phyloP scores from a whole-genome alignment of 2,113 vertebrate genomes.

The Centropristis striata region DNA sequence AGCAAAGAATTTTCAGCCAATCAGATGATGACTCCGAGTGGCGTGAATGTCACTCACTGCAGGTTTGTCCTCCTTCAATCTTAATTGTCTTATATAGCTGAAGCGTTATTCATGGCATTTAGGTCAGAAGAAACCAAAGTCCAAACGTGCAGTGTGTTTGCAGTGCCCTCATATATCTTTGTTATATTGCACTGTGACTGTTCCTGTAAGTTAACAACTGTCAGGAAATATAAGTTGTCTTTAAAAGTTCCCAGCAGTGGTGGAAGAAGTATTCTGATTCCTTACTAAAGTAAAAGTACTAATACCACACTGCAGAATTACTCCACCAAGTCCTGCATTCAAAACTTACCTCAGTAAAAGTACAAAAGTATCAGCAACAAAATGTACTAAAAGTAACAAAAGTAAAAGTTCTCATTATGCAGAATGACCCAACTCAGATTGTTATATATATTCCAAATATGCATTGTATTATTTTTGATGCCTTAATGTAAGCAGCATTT shows the following conservation, averaged over 20 bases:
- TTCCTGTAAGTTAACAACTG: neutral
- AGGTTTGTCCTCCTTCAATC: constrained; percentile 83
- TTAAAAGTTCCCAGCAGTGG: neutral
- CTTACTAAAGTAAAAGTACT: too few species aligned
- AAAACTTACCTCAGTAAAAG: too few species aligned
- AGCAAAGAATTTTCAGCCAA: constrained; percentile 75
- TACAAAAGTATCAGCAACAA: too few species aligned
- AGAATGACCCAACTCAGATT: too few species aligned
- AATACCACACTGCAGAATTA: too few species aligned
- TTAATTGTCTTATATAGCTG: neutral
- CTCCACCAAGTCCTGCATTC: too few species aligned
- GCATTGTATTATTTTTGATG: too few species aligned
- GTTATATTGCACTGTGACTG: neutral
- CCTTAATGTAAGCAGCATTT: too few species aligned
- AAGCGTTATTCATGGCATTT: neutral
- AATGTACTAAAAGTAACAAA: too few species aligned
- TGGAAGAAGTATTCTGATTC: too few species aligned
- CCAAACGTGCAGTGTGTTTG: neutral
- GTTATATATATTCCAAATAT: too few species aligned
- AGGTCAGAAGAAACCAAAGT: neutral
- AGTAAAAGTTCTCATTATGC: too few species aligned
- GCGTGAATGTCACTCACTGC: constrained; percentile 84
- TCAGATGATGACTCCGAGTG: constrained; percentile 58
- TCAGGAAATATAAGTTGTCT: neutral
- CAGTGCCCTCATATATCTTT: neutral